phyloP scores from a whole-genome alignment of 2,113 vertebrate species.

The Cyanocitta stelleri region DNA sequence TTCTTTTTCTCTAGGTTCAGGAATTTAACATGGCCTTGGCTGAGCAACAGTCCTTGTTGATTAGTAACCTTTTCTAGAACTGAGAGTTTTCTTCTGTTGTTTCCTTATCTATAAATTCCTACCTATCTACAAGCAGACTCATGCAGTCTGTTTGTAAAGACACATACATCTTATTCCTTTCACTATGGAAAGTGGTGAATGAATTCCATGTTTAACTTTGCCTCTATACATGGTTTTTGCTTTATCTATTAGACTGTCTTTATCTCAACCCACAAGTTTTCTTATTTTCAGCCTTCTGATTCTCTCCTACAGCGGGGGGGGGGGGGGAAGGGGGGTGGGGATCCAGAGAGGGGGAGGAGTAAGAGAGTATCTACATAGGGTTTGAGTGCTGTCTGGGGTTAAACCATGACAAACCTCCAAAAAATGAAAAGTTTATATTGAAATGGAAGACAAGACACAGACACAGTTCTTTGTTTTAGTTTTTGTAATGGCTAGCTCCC shows the following conservation, averaged over 20 bases:
- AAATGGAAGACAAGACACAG: not conserved
- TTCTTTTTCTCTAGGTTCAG: not conserved
- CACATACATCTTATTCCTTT: not conserved
- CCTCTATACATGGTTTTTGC: not conserved
- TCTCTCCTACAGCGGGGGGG: not conserved
- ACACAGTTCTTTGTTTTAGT: not conserved
- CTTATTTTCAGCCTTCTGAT: not conserved
- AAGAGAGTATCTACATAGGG: not conserved
- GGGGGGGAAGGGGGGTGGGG: rapidly evolving
- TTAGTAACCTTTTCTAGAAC: not conserved
- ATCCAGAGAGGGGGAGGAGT: not conserved
- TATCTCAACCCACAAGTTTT: not conserved
- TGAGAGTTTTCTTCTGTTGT: not conserved
- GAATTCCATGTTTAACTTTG: not conserved
- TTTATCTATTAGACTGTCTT: not conserved
- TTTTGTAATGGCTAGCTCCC: not conserved
- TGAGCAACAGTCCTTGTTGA: not conserved
- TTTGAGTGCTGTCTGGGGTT: not conserved
- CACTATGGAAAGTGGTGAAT: not conserved
- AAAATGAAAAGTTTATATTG: not conserved
- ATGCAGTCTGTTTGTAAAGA: not conserved
- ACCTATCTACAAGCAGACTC: not conserved
- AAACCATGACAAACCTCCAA: not conserved
- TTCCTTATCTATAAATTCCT: not conserved
- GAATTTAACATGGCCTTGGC: not conserved